Evolutionary conservation across 1,140 invertebrate species (phyloP).

Genomic region (Drosophila arizonae): DNA sequence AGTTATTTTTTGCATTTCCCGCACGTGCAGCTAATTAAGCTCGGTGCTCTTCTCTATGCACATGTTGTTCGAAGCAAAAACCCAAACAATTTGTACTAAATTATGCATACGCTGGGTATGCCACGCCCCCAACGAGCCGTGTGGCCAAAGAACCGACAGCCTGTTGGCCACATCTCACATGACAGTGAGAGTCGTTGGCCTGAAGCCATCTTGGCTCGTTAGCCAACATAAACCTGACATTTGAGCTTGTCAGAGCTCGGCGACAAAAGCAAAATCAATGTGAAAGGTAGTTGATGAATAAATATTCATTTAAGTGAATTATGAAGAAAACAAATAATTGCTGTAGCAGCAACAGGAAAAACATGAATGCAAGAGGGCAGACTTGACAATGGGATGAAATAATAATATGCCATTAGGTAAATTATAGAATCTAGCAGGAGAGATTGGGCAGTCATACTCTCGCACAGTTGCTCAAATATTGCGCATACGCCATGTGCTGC

Average conservation of each 20-base stretch:
- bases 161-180: constrained; percentile 22
- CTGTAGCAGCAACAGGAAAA: no score
- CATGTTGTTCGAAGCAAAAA: background rate
- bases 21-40: constrained; percentile 10
- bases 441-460: no score
- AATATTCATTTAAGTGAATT: no score
- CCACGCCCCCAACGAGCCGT: constrained; percentile 6
- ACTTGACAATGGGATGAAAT: no score
- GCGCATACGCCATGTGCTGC: constrained; percentile 52
- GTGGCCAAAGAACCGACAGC: constrained; percentile 3
- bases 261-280: no score
- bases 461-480: constrained; percentile 24
- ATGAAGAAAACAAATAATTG: no score
- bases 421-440: no score
- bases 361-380: no score
- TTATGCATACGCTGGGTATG: constrained; percentile 38
- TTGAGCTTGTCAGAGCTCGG: background rate
- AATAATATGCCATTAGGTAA: no score
- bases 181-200: background rate
- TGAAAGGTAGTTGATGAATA: no score
- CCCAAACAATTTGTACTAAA: constrained; percentile 16
- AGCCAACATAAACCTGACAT: constrained; percentile 24
- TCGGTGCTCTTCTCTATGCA: background rate
- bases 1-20: constrained; percentile 17
- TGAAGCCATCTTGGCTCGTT: background rate